Evolutionary conservation across 2,113 vertebrate genomes (phyloP), one percentile per base, ranked within the genome.

Genomic region (Sorex fumeus): DNA sequence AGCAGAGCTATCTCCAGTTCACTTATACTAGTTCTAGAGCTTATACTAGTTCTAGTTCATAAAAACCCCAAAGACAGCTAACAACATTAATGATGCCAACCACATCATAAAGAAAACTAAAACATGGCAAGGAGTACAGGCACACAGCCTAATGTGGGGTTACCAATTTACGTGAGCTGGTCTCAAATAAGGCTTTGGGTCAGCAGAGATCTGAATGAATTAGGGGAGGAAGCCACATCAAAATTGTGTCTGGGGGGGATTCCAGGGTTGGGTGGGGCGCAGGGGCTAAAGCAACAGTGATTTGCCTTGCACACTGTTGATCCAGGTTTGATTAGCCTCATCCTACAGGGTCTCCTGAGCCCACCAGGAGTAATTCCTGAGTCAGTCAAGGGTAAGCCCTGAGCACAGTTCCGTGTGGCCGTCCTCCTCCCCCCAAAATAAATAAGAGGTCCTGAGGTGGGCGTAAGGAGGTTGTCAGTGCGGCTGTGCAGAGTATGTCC

Each of bases 151-250:
- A 43, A 3, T 62, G 21, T 66, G 40, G 21, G 18, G 64, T 50
- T 87, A 70, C 19, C 94, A 69, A 67, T 72, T 86, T 90, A 92
- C 32, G 84, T 6, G 87, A 19, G 27, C 30, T 77, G 23, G 40
- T 67, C 93, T 60, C 36, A 27, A 40, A 53, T 50, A 79, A 34
- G 15, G 47, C 19, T 66, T 66, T 6, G 85, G 60, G 36, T 81
- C 40, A 92, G 60, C 25, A 81, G 30, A 87, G 21, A 90, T 81
- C 60, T 69, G 92, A 67, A 67, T 8, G 5, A 81, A 57, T 6
- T 12, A 72, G 2, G 7, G 0, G 23, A 89, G 93, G 45, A 81
- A 78, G 32, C 13, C 45, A 84, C 15, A 40, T 21, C 34, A 50
- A 83, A 83, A 87, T 5, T 78, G 16, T 8, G 30, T 27, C 57